These are phyloP conservation scores for Pangasius larnaudii DNA, from an alignment of 2,797 vertebrate species.

Conservation along the genomic window DNA sequence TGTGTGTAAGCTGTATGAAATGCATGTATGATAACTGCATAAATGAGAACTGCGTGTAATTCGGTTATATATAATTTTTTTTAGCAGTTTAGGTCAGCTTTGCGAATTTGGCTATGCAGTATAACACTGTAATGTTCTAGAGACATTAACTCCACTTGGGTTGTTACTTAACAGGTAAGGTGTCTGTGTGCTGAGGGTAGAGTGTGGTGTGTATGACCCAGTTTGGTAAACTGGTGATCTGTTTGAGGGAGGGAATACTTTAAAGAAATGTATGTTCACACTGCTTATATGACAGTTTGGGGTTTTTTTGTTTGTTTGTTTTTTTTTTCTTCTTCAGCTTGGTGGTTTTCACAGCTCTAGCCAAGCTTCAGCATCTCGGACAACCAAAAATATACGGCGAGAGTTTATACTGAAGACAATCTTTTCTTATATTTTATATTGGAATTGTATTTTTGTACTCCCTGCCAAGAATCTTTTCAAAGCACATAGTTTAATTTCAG, in stretches of 20 bases:
- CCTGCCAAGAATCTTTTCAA: conserved; percentile 56
- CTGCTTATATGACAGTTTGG: not conserved
- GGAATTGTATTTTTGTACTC: conserved; percentile 79
- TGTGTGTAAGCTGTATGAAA: conserved; percentile 56
- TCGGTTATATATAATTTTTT: not conserved
- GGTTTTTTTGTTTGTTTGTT: not conserved
- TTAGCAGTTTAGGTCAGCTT: conserved; percentile 1
- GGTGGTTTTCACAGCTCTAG: not conserved
- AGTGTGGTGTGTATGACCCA: not conserved
- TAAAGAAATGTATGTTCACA: not conserved
- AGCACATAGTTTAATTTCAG: conserved; percentile 68
- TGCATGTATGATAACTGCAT: conserved; percentile 49
- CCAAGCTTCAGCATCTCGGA: not conserved
- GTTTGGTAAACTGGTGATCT: not conserved
- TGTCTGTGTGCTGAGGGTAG: not conserved
- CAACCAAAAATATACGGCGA: conserved; percentile 31
- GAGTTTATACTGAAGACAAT: conserved; percentile 71
- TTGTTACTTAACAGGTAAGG: conserved; percentile 1
- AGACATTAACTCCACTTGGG: conserved; percentile 55
- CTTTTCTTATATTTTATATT: conserved; percentile 65
- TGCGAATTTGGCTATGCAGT: conserved; percentile 48
- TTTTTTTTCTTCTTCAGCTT: not conserved
- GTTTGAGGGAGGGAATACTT: not conserved
- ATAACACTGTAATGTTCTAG: conserved; percentile 34
- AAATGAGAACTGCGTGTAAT: not conserved